Conservation (phyloP, 1,140 invertebrate species). For the fruit fly (Drosophila melanogaster) region Release_6_plus_ISO1_MT NT_033779.5:14705501-14706000, state of each 20-base stretch:
- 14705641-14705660: too few relatives aligned
- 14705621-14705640: too few relatives aligned
- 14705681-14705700: conserved; percentile 39
- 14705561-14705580: too few relatives aligned
- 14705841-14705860: conserved; percentile 61
- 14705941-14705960: conserved; percentile 10
- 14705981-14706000: conserved; percentile 7
- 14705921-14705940: conserved; percentile 23
- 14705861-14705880: conserved; percentile 45
- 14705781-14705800: conserved; percentile 65
- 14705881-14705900: conserved; percentile 25
- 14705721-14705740: conserved; percentile 42
- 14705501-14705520: too few relatives aligned
- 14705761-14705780: conserved; percentile 63
- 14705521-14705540: too few relatives aligned
- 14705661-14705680: neutral
- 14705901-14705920: conserved; percentile 66
- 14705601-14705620: too few relatives aligned
- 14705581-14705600: too few relatives aligned
- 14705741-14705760: conserved; percentile 66
- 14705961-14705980: conserved; percentile 28
- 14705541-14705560: too few relatives aligned
- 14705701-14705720: conserved; percentile 36
- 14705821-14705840: conserved; percentile 50
- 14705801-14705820: conserved; percentile 37